A percentile compares a stretch with the other conserved stretches of the same genome.
Conservation (phyloP, 2,113 vertebrate species). For the Carassius gibelio region DNA sequence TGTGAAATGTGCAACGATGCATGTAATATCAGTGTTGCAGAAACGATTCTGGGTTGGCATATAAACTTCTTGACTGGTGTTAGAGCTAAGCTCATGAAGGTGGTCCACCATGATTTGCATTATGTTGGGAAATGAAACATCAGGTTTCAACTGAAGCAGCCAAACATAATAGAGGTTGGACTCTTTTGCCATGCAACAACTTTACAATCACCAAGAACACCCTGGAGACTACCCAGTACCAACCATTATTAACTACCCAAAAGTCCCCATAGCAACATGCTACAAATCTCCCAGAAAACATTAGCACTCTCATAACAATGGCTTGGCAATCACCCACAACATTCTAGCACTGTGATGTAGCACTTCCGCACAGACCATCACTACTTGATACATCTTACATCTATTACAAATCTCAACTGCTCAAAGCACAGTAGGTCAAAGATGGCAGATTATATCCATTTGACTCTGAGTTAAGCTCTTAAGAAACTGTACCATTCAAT, state of each 20-base stretch:
- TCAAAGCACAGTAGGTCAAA: slow-evolving; percentile 23
- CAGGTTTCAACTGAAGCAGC: no score
- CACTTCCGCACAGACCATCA: not conserved
- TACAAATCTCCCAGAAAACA: not conserved
- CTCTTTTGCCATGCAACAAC: not conserved
- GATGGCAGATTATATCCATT: not conserved
- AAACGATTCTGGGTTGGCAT: no score
- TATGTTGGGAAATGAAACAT: no score
- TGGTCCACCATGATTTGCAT: no score
- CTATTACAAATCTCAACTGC: not conserved
- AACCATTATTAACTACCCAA: not conserved
- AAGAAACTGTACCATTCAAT: not conserved
- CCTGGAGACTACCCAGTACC: not conserved
- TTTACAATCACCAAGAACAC: not conserved
- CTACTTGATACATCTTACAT: not conserved
- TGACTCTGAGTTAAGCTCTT: slow-evolving; percentile 11
- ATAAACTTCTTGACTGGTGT: no score
- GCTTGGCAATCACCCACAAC: not conserved
- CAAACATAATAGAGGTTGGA: no score
- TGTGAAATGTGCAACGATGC: no score
- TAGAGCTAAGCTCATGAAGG: no score
- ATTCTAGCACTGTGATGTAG: not conserved
- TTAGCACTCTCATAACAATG: slow-evolving; percentile 7
- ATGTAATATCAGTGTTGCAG: no score
- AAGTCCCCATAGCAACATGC: not conserved